Percentiles rank a stretch among this genome's conserved stretches.
These are phyloP conservation scores for Ennomos fuscantarius DNA, from an alignment of 2,888 invertebrate genomes.

Conservation along the genomic window DNA sequence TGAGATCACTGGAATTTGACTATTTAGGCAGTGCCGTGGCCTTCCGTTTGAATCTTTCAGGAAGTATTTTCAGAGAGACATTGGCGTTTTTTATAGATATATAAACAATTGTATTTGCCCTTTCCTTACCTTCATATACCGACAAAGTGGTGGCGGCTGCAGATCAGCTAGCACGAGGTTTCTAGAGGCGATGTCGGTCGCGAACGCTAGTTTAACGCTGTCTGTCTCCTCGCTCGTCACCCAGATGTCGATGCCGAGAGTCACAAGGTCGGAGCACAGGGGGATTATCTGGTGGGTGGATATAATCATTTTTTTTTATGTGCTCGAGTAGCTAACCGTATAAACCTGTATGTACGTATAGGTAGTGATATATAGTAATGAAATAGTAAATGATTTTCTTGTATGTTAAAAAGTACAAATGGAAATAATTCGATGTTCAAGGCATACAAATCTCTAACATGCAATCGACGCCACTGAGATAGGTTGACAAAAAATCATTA, in stretches of 20 bases:
- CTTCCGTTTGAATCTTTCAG: too few species aligned
- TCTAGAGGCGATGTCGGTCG: slow-evolving; percentile 94
- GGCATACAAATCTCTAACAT: too few species aligned
- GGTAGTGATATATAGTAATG: too few species aligned
- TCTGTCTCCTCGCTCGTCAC: slow-evolving; percentile 94
- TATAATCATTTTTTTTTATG: background rate
- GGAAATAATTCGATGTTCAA: too few species aligned
- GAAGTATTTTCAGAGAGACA: too few species aligned
- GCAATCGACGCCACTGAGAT: too few species aligned
- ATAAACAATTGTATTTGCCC: background rate
- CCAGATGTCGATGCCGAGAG: slow-evolving; percentile 96
- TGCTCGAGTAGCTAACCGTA: background rate
- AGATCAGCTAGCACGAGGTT: slow-evolving; percentile 95
- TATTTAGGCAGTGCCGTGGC: too few species aligned
- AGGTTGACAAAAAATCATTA: too few species aligned
- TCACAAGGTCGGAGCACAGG: slow-evolving; percentile 92
- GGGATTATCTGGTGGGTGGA: slow-evolving; percentile 86
- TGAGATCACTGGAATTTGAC: too few species aligned
- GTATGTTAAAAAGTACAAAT: too few species aligned
- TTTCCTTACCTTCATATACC: slow-evolving; percentile 91
- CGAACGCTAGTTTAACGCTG: slow-evolving; percentile 92
- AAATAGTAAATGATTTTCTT: too few species aligned
- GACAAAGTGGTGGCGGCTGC: slow-evolving; percentile 95
- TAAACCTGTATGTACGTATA: too few species aligned
- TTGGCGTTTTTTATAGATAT: background rate